Percentiles rank a stretch among this genome's conserved stretches.
These are phyloP conservation scores for Astyanax mexicanus DNA, from an alignment of 2,797 vertebrate species.

Conservation along the genomic window DNA sequence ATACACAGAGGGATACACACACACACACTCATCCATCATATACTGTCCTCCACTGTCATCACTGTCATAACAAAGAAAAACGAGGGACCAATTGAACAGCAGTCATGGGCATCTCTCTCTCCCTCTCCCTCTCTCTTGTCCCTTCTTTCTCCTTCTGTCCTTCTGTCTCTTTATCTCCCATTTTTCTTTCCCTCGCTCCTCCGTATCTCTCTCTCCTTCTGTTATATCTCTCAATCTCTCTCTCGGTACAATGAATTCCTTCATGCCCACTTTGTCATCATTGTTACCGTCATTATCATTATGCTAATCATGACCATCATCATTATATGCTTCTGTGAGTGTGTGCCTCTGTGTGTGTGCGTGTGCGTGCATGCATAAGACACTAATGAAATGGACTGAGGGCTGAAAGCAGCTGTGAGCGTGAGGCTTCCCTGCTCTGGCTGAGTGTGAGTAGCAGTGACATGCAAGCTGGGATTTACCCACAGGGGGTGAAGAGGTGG, in stretches of 20 bases:
- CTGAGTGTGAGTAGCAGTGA: background rate
- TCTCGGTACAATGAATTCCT: background rate
- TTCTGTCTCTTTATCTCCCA: background rate
- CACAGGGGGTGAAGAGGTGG: background rate
- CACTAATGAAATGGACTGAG: background rate
- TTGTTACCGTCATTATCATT: background rate
- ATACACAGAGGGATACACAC: background rate
- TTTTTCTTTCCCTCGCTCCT: background rate
- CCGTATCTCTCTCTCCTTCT: background rate
- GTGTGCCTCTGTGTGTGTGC: background rate
- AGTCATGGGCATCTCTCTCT: too few relatives aligned
- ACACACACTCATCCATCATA: slow-evolving; percentile 10
- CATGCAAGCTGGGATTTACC: background rate
- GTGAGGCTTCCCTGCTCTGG: too few relatives aligned
- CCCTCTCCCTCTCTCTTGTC: background rate
- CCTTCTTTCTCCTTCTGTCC: background rate
- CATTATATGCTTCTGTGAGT: background rate
- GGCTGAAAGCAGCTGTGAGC: background rate
- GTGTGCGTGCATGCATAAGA: background rate
- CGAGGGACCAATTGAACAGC: background rate
- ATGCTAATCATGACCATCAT: slow-evolving; percentile 8
- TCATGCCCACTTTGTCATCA: background rate
- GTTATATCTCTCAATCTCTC: background rate
- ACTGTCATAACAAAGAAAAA: background rate
- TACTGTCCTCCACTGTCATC: background rate